Base-by-base conservation (phyloP, 2,888 invertebrate species). In the Itoplectis maculator region DNA sequence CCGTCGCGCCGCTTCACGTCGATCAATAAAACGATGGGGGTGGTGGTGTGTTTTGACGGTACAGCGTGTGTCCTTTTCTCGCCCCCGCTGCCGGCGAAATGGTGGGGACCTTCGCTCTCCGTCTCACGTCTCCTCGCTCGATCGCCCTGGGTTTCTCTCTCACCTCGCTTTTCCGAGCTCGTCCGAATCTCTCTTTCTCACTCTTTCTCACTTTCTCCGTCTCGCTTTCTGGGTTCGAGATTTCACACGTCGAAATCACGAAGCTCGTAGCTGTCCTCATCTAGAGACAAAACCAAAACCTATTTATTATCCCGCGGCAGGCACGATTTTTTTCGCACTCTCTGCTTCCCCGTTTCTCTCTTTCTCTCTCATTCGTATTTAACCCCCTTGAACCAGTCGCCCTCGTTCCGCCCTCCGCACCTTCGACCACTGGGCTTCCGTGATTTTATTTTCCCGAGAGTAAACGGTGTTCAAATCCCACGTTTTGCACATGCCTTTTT, bases 11-110 rank as follows among this genome's bases (percentile, higher is more conserved):
- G 84, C 85, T 79, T 29, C 29, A 86, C 74, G 83, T 65, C 88
- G 90, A 91, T 91, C 91, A 90, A 91, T 91, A 91, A 87, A 89
- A 88, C 87, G 86, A 90, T 90, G 87, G 84, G 85, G 83, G 79
- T 86, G 83, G 79, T 86, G 88, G 80, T 80, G 84, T 88, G 86
- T 88, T 88, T 88, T 81, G 87, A 88, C 84, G 84, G 75, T 81
- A 74, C 69, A 78, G 29, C 54, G 59, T 37, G 68, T 37, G 45
- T 61, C 40, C 59, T 45, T 68, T 23, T 68, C 29, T 54, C n/a
- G n/a, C n/a, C n/a, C n/a, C n/a, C 68, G 15, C 35, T 11, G 69
- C 2, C 18, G 2, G n/a, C 18, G 13, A 54, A 54, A 69, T 40
- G 56, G 47, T 56, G 70, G 70, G 54, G 63, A 54, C 63, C 6